Evolutionary conservation across 2,797 vertebrate species (phyloP).

Genomic region (Adrianichthys oophorus): DNA sequence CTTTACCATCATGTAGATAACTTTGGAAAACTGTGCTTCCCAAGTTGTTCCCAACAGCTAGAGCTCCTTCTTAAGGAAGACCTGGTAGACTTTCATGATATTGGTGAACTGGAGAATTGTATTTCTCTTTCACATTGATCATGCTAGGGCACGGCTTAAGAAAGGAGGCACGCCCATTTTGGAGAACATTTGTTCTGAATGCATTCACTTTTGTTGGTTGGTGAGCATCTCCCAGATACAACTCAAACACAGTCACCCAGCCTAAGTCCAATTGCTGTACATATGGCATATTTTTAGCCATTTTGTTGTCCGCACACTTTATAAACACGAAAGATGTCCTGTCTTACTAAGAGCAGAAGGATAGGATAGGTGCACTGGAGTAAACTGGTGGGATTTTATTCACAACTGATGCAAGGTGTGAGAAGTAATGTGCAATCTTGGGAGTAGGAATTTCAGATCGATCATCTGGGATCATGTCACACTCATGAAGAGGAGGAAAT

Average conservation of each 20-base stretch:
- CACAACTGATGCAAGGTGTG: neutral
- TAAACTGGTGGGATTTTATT: constrained; percentile 3
- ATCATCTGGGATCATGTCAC: neutral
- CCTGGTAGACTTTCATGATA: too few relatives aligned
- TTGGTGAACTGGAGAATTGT: too few relatives aligned
- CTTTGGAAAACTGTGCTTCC: too few relatives aligned
- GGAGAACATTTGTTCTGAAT: too few relatives aligned
- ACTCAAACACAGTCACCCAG: neutral
- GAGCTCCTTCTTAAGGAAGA: too few relatives aligned
- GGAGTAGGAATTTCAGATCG: constrained; percentile 1
- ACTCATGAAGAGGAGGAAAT: neutral
- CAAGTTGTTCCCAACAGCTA: too few relatives aligned
- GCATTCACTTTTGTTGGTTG: neutral
- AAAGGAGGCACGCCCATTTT: too few relatives aligned
- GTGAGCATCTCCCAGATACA: neutral
- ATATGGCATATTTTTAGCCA: neutral
- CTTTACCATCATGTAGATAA: too few relatives aligned
- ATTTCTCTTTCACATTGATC: too few relatives aligned
- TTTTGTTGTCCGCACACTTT: too few relatives aligned
- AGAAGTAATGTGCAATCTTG: neutral
- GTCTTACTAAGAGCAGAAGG: constrained; percentile 2
- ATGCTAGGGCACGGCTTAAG: too few relatives aligned
- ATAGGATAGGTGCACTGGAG: neutral
- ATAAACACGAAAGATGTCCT: neutral
- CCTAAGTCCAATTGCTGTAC: neutral